Percentiles rank a stretch among this genome's conserved stretches.
Conservation (phyloP, 2,113 vertebrate species). For the Acanthochromis polyacanthus region DNA sequence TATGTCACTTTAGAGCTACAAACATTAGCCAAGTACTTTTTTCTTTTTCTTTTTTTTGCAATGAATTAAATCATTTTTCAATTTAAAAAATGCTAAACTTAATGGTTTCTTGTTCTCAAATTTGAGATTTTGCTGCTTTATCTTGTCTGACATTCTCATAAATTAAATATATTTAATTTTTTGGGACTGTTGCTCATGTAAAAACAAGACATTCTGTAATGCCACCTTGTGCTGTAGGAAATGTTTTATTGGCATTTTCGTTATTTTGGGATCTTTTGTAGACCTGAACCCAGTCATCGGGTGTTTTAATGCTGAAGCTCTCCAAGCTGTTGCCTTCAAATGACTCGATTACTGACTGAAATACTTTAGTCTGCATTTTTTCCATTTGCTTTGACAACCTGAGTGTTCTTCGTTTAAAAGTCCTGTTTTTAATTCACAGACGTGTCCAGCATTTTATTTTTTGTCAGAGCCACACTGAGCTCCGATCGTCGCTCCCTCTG, state of each 20-base stretch:
- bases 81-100: too few relatives aligned
- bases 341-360: neutral
- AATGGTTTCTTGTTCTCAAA: too few relatives aligned
- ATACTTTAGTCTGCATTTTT: neutral
- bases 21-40: too few relatives aligned
- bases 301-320: neutral
- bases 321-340: neutral
- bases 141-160: too few relatives aligned
- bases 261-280: neutral
- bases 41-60: too few relatives aligned
- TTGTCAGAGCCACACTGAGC: neutral
- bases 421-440: neutral
- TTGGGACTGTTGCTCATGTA: too few relatives aligned
- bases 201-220: too few relatives aligned
- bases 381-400: rapidly evolving
- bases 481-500: neutral
- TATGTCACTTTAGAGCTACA: too few relatives aligned
- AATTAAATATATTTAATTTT: too few relatives aligned
- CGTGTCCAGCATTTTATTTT: neutral
- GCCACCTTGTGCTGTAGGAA: neutral
- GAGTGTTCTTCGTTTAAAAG: neutral
- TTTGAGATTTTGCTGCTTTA: too few relatives aligned
- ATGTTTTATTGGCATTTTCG: neutral
- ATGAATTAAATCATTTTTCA: too few relatives aligned
- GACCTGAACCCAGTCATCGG: too few relatives aligned